phyloP scores from a whole-genome alignment of 2,888 invertebrate species.

The Cremastinae sp. region DNA sequence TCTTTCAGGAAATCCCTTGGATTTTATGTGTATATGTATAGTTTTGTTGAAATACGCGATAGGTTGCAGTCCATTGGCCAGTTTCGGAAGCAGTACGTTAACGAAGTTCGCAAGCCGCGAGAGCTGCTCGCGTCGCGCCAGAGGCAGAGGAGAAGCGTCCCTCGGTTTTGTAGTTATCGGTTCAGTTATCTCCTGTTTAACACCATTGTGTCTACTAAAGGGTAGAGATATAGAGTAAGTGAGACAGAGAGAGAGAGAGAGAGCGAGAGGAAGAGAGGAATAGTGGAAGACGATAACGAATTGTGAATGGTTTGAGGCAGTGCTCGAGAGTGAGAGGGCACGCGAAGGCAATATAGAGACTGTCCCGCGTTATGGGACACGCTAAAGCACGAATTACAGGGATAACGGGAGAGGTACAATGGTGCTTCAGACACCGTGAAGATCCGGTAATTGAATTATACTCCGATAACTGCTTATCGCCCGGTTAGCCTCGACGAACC shows the following conservation, averaged over 20 bases:
- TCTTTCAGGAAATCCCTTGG: no score
- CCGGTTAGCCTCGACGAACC: constrained; percentile 54
- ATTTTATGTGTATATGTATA: no score
- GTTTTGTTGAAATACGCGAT: neutral
- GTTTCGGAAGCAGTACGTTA: constrained; percentile 64
- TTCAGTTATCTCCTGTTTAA: constrained; percentile 76
- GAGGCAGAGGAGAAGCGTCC: constrained; percentile 12
- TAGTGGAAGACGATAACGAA: constrained; percentile 47
- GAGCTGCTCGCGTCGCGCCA: constrained; percentile 24
- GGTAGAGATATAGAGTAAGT: constrained; percentile 38
- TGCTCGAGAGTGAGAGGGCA: neutral
- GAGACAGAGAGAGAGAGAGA: constrained; percentile 34
- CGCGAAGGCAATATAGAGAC: constrained; percentile 24
- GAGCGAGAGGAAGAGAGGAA: constrained; percentile 39
- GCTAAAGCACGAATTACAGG: constrained; percentile 49
- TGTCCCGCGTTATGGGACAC: constrained; percentile 25
- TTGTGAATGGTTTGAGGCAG: constrained; percentile 47
- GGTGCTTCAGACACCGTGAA: constrained; percentile 71
- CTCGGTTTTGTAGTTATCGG: constrained; percentile 67
- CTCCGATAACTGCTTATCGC: constrained; percentile 75
- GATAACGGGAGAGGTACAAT: constrained; percentile 69
- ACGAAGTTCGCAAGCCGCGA: constrained; percentile 64
- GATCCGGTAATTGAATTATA: constrained; percentile 79
- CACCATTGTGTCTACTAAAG: constrained; percentile 74
- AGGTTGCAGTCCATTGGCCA: constrained; percentile 46